A percentile compares a stretch with the other conserved stretches of the same genome.
phyloP scores from a whole-genome alignment of 2,797 vertebrate genomes.

The Enteromius afrohamiltoni region DNA sequence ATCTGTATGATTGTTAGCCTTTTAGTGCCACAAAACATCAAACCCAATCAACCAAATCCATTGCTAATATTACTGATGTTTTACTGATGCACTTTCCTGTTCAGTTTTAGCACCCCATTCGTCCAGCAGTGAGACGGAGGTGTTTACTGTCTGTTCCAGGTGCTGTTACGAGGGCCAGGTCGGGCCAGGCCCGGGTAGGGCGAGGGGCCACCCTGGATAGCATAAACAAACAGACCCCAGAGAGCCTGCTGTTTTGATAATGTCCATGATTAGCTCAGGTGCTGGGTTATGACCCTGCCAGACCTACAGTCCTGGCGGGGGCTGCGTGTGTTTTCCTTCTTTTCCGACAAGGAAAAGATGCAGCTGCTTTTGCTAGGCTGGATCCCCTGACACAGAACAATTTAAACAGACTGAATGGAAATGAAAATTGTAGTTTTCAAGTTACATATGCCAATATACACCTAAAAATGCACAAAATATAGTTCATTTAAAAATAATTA shows the following conservation, averaged over 20 bases:
- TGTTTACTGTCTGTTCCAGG: slow-evolving; percentile 51
- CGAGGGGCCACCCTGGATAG: slow-evolving; percentile 72
- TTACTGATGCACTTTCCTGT: slow-evolving; percentile 34
- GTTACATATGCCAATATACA: not conserved
- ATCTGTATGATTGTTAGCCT: not conserved
- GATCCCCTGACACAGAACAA: slow-evolving; percentile 42
- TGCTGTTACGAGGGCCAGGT: slow-evolving; percentile 45
- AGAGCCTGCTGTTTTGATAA: slow-evolving; percentile 73
- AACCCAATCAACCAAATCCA: not conserved
- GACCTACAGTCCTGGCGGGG: slow-evolving; percentile 70
- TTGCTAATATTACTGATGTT: not conserved
- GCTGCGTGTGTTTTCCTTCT: slow-evolving; percentile 74
- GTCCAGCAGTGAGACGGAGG: slow-evolving; percentile 26
- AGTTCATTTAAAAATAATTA: too few species aligned
- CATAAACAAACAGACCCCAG: slow-evolving; percentile 74
- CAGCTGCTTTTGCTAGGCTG: slow-evolving; percentile 71
- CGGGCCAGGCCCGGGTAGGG: slow-evolving; percentile 33
- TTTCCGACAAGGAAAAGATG: slow-evolving; percentile 66
- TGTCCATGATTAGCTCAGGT: slow-evolving; percentile 75
- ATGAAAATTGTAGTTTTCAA: not conserved
- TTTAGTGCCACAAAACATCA: not conserved
- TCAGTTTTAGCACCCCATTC: slow-evolving; percentile 35
- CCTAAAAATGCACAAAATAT: not conserved
- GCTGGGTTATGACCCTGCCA: slow-evolving; percentile 78
- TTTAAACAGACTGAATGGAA: slow-evolving; percentile 39